Base-by-base conservation (phyloP, 1,140 invertebrate species). In the Papilio polytes region DNA sequence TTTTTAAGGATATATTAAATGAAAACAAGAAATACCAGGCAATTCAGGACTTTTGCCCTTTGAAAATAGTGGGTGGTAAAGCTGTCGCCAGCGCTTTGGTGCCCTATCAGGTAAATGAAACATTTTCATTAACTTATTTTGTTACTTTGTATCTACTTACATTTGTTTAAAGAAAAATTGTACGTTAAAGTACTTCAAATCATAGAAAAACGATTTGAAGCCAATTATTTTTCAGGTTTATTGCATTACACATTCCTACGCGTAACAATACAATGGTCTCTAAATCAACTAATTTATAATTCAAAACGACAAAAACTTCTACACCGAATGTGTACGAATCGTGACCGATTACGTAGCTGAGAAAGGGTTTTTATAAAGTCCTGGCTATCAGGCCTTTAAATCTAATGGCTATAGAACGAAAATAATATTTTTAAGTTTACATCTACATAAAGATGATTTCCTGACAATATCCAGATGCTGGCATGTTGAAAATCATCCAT, bases 41-140 rank as follows among this genome's bases (percentile, higher is more conserved):
- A 0, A 79, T 70, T 80, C 1, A 80, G 13, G 84, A 86, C 59
- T 78, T 74, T 15, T 86, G 85, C 51, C 80, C 83, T 12, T 72
- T 86, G 12, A 87, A 83, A 83, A 86, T 87, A 56, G 56, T 85
- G 20, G 85, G 85, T 70, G 85, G 85, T 20, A 31, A 46, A 59
- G 59, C 80, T 18, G 82, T 80, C 12, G 44, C 59, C 12, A 82
- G 80, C 48, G 63, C 81, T 70, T 41, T 84, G 72, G 63, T 84
- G 63, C 84, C 86, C 22, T 88, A 86, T 53, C 86, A 86, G 83
- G 86, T 84, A 82, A 81, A 72, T 31, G n/a, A 70, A 70, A 12
- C 26, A 7, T n/a, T 48, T 3, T 48, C 1, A 15, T 1, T 3
- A 8, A 48, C 12, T 13, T 15, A 48, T 13, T 48, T 13, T 41